These are phyloP conservation scores for Myotis davidii DNA, from an alignment of 2,113 vertebrate genomes.

Conservation along the genomic window DNA sequence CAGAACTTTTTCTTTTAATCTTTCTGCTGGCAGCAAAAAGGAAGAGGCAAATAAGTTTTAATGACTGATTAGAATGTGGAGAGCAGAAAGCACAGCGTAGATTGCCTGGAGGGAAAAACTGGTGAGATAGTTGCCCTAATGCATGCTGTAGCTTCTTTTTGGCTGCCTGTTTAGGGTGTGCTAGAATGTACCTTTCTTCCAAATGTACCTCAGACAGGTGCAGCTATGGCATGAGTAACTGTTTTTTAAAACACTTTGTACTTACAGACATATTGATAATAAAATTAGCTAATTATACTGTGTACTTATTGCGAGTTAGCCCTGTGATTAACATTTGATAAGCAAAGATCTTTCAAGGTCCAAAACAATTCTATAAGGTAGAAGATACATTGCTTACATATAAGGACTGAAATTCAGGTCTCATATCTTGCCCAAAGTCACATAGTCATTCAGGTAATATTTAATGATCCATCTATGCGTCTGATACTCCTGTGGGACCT, in stretches of 20 bases:
- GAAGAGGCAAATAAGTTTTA: conserved; percentile 66
- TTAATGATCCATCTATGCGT: neutral
- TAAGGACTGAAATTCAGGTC: neutral
- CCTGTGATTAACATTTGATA: neutral
- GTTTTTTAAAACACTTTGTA: neutral
- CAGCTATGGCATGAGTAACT: neutral
- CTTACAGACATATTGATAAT: neutral
- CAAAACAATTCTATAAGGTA: neutral
- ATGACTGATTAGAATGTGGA: conserved; percentile 61
- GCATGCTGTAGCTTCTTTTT: neutral
- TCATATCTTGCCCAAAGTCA: neutral
- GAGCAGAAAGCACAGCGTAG: neutral
- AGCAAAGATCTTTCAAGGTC: neutral
- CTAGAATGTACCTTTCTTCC: neutral
- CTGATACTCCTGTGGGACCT: neutral
- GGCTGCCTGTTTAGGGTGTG: neutral
- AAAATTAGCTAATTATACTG: neutral
- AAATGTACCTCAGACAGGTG: neutral
- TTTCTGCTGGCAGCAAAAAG: conserved; percentile 66
- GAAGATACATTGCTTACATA: neutral
- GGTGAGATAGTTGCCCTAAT: neutral
- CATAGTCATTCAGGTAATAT: neutral
- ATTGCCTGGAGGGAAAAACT: neutral
- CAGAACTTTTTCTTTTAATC: conserved; percentile 59
- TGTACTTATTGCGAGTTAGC: neutral